These are phyloP conservation scores for Drosophila kuntzei DNA, from an alignment of 2,888 invertebrate genomes.

Conservation along the genomic window DNA sequence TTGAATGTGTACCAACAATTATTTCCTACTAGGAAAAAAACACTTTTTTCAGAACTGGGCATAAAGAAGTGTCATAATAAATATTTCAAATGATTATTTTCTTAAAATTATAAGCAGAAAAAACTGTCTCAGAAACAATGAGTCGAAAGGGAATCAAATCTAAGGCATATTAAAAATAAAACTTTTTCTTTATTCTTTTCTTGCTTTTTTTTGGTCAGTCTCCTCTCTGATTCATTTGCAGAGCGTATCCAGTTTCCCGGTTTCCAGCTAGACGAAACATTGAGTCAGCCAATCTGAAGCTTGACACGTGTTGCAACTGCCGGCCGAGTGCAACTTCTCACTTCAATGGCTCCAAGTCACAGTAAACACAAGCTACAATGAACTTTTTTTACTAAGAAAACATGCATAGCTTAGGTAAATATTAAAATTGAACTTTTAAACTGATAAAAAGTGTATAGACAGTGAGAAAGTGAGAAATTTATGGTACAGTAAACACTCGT, in stretches of 20 bases:
- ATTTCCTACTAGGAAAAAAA: no score
- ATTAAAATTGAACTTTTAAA: no score
- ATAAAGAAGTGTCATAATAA: no score
- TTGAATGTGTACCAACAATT: no score
- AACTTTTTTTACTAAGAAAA: neutral
- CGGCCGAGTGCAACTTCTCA: conserved; percentile 26
- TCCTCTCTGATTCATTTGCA: conserved; percentile 1
- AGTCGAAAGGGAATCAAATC: neutral
- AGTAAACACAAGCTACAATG: conserved; percentile 8
- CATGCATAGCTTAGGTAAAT: neutral
- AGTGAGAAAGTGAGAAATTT: neutral
- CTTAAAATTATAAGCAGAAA: neutral
- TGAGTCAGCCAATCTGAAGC: conserved; percentile 26
- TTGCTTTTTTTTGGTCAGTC: neutral
- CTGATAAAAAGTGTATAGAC: neutral
- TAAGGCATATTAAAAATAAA: neutral
- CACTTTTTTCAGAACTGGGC: no score
- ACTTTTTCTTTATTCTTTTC: no score
- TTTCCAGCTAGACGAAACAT: conserved; percentile 5
- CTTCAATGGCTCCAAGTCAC: conserved; percentile 28
- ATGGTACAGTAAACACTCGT: conserved; percentile 8
- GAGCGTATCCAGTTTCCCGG: conserved; percentile 4
- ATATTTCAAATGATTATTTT: no score
- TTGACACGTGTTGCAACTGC: conserved; percentile 34
- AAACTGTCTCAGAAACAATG: neutral